Conservation (phyloP, 2,113 vertebrate species). For the Lagopus leucura region DNA sequence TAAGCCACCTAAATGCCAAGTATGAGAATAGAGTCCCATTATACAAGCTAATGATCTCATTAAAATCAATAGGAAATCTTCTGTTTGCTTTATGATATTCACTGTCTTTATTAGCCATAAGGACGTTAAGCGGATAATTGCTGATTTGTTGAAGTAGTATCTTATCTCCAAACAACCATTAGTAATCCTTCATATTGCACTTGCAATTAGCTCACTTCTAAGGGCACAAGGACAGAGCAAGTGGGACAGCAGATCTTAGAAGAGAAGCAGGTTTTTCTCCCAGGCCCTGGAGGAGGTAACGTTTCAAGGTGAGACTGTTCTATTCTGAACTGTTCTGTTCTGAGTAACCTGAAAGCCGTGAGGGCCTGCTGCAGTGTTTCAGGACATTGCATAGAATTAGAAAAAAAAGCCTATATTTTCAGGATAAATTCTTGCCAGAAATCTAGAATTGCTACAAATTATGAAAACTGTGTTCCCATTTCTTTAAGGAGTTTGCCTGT, state of each 20-base stretch:
- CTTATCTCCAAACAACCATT: background rate
- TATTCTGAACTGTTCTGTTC: background rate
- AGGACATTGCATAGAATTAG: background rate
- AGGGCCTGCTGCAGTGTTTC: background rate
- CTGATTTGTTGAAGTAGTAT: background rate
- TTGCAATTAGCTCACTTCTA: background rate
- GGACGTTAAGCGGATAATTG: background rate
- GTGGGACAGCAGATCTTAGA: background rate
- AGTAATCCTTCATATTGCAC: background rate
- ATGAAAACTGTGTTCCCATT: background rate
- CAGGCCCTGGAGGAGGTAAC: background rate
- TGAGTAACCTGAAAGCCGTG: background rate
- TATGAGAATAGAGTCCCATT: background rate
- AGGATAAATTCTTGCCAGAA: background rate
- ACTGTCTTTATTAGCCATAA: background rate
- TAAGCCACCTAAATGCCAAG: background rate
- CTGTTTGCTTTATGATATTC: background rate
- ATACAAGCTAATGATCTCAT: background rate
- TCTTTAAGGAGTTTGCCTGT: background rate
- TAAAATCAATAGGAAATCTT: background rate
- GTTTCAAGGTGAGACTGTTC: background rate
- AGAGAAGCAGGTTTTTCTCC: accelerated
- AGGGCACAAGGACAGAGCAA: background rate
- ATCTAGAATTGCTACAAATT: background rate
- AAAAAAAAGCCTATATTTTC: background rate